Evolutionary conservation across 2,888 invertebrate species (phyloP), one percentile per base, ranked within the genome.

Genomic region (Dromius quadrimaculatus): DNA sequence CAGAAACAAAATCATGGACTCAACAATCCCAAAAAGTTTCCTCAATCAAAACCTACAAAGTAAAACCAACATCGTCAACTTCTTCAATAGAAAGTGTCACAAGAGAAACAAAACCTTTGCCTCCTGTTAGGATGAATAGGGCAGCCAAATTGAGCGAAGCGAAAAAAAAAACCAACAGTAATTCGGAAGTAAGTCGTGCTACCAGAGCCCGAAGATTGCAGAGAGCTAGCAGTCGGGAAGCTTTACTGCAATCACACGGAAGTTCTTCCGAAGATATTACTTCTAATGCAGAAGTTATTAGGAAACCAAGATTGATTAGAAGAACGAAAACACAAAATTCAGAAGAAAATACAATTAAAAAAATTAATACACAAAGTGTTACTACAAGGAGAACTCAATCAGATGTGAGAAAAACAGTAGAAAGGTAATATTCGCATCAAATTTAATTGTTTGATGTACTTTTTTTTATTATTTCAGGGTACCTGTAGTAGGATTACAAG

Each of bases 221-320:
- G 73, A 78, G 85, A 63, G 85, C 85, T 4, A 84, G 82, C 72
- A 85, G 85, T 74, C 79, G 85, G 72, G 85, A 86, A 74, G 83
- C 83, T 45, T 76, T 83, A 32, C 77, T 84, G 13, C 83, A 83
- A 72, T 81, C 82, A 1, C 83, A 83, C 73, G 84, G 83, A 11
- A 85, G 85, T 74, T 85, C 85, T 11, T 85, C 85, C 0, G 86
- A 86, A 76, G 85, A 85, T 77, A 75, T 85, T 19, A 78, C 82
- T 1, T 76, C 78, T 3, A 79, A 76, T 71, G 73, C 77, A 11
- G 81, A 81, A 66, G 75, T 76, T 20, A 71, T 77, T 1, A 74
- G 83, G 23, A 83, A 82, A 72, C 83, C 81, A n/a, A 76, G 83
- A 57, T 72, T 81, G 71, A 76, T 81, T n/a, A 79, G 79, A 73